Evolutionary conservation across 1,140 invertebrate genomes (phyloP).

Genomic region (Drepana arcuata): DNA sequence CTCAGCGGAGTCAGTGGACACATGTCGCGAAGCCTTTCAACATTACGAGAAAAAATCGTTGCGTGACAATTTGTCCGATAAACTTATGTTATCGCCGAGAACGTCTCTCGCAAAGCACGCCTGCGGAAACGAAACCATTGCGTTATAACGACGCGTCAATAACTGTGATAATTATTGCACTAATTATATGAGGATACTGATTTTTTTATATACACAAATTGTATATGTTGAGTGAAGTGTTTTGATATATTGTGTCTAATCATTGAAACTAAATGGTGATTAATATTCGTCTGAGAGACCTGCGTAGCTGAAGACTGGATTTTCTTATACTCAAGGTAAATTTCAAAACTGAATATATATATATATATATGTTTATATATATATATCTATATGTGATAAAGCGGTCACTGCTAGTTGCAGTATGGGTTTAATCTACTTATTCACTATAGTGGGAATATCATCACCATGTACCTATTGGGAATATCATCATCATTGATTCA

Average conservation of each 20-base stretch:
- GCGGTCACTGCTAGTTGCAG: too few species aligned
- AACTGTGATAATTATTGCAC: slow-evolving; percentile 42
- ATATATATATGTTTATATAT: not conserved
- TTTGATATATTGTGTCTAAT: slow-evolving; percentile 24
- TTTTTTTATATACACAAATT: slow-evolving; percentile 32
- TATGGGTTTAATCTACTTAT: too few species aligned
- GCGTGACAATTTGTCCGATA: slow-evolving; percentile 46
- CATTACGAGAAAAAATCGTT: slow-evolving; percentile 49
- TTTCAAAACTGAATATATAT: not conserved
- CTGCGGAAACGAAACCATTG: slow-evolving; percentile 18
- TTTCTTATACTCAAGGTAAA: slow-evolving; percentile 5
- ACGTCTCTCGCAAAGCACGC: slow-evolving; percentile 12
- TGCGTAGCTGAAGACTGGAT: slow-evolving; percentile 18
- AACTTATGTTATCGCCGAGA: slow-evolving; percentile 36
- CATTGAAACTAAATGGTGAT: slow-evolving; percentile 18
- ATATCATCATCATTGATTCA: too few species aligned
- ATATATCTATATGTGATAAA: too few species aligned
- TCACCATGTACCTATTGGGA: too few species aligned
- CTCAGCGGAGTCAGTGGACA: slow-evolving; percentile 60
- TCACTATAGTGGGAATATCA: too few species aligned
- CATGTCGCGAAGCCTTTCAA: slow-evolving; percentile 54
- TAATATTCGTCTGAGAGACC: slow-evolving; percentile 9
- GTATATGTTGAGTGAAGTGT: slow-evolving; percentile 48
- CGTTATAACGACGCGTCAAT: slow-evolving; percentile 58
- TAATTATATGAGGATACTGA: slow-evolving; percentile 49